Evolutionary conservation across 2,113 vertebrate species (phyloP).

Genomic region (Siniperca chuatsi): DNA sequence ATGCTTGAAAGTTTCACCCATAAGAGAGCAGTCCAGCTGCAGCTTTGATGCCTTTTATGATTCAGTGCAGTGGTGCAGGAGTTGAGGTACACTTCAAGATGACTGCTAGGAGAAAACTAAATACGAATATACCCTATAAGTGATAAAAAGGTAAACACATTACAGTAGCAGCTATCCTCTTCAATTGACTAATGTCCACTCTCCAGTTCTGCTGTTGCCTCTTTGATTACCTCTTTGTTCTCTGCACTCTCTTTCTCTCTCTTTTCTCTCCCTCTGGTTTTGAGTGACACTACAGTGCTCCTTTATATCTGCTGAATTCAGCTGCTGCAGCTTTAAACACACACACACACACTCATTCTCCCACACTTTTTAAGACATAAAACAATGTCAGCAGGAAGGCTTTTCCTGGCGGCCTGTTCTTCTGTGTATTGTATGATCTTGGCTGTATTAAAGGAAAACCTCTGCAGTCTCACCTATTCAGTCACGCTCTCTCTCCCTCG

Average conservation of each 20-base stretch:
- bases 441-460: conserved; percentile 70
- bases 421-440: conserved; percentile 70
- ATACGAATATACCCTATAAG: neutral
- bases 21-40: neutral
- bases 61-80: neutral
- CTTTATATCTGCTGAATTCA: conserved; percentile 78
- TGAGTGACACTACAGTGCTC: conserved; percentile 70
- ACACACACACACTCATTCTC: neutral
- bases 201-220: conserved; percentile 39
- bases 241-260: conserved; percentile 12
- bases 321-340: conserved; percentile 59
- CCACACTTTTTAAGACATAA: conserved; percentile 63
- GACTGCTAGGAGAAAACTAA: conserved; percentile 5
- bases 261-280: conserved; percentile 47
- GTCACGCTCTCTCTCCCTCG: conserved; percentile 64
- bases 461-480: conserved; percentile 78
- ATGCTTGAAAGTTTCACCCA: neutral
- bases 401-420: conserved; percentile 59
- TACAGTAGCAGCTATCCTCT: conserved; percentile 16
- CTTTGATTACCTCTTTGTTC: conserved; percentile 53
- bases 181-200: conserved; percentile 39
- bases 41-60: neutral
- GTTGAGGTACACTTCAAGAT: neutral
- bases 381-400: conserved; percentile 77
- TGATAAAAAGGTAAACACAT: conserved; percentile 14